Conservation (phyloP, 2,888 invertebrate species). For the Blastobasis lacticolella region DNA sequence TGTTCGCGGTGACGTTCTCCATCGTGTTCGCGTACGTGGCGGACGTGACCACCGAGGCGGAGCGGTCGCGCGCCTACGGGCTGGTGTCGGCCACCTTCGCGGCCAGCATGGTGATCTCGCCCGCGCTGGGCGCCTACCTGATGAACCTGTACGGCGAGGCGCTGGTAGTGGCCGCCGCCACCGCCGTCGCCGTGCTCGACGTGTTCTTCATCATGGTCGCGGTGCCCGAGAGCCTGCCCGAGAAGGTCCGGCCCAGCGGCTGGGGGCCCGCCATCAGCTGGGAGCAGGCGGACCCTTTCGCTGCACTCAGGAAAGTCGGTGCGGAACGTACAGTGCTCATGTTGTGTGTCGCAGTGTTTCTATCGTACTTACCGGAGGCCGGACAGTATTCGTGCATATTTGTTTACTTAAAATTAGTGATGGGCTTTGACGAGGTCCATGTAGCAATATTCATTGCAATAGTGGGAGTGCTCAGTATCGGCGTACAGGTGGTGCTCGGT, state of each 20-base stretch:
- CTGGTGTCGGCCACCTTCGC: slow-evolving; percentile 99
- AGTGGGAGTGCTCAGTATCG: slow-evolving; percentile 95
- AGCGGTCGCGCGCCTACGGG: slow-evolving; percentile 95
- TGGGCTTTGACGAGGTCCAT: slow-evolving; percentile 96
- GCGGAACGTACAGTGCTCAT: slow-evolving; percentile 96
- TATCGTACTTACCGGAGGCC: slow-evolving; percentile 98
- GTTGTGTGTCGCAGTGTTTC: slow-evolving; percentile 97
- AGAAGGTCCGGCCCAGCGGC: slow-evolving; percentile 85
- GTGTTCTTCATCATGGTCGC: slow-evolving; percentile 98
- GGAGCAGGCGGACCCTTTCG: slow-evolving; percentile 99
- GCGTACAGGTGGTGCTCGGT: slow-evolving; percentile 92
- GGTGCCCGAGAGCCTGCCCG: slow-evolving; percentile 98
- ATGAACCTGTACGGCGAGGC: slow-evolving; percentile 89
- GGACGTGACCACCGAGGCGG: slow-evolving; percentile 97
- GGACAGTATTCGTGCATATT: slow-evolving; percentile 99
- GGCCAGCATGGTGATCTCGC: slow-evolving; percentile 98
- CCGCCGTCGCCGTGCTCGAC: slow-evolving; percentile 95
- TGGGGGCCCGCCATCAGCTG: slow-evolving; percentile 94
- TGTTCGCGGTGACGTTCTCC: slow-evolving; percentile 99
- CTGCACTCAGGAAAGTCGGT: slow-evolving; percentile 92
- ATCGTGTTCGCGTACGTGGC: slow-evolving; percentile 99
- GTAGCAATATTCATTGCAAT: slow-evolving; percentile 98
- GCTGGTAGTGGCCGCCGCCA: slow-evolving; percentile 94
- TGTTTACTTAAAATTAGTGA: slow-evolving; percentile 97
- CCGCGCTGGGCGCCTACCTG: slow-evolving; percentile 93